These are phyloP conservation scores for Rissa tridactyla DNA, from an alignment of 2,113 vertebrate genomes.

Conservation along the genomic window DNA sequence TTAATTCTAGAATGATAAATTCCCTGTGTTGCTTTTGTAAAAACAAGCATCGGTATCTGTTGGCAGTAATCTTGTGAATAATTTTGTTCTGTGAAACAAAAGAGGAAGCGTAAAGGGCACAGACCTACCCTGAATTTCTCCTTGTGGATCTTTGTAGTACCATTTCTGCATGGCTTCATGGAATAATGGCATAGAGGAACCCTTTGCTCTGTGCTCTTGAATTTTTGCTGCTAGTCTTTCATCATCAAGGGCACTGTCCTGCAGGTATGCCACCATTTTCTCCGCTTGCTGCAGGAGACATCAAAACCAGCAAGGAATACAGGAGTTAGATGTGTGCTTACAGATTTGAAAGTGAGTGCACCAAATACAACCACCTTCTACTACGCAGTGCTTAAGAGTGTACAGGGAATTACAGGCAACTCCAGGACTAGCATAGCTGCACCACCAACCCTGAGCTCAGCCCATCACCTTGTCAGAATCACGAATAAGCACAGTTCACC, in stretches of 20 bases:
- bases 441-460: background rate
- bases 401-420: background rate
- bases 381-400: background rate
- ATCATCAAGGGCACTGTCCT: conserved; percentile 91
- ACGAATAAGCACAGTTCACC: background rate
- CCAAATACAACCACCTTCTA: background rate
- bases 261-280: conserved; percentile 98
- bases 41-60: background rate
- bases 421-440: background rate
- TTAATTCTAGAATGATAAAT: background rate
- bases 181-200: conserved; percentile 81
- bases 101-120: conserved; percentile 54
- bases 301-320: background rate
- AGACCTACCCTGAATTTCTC: conserved; percentile 93
- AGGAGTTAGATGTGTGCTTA: background rate
- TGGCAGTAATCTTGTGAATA: background rate
- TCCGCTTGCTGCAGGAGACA: conserved; percentile 88
- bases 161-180: conserved; percentile 97
- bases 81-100: conserved; percentile 20
- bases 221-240: conserved; percentile 87
- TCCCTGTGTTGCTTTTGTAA: background rate
- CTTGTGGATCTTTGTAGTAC: conserved; percentile 99
- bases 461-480: background rate
- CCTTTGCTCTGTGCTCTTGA: conserved; percentile 85
- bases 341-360: fast-evolving